Conservation (phyloP, 2,797 vertebrate species). For the Falco naumanni region DNA sequence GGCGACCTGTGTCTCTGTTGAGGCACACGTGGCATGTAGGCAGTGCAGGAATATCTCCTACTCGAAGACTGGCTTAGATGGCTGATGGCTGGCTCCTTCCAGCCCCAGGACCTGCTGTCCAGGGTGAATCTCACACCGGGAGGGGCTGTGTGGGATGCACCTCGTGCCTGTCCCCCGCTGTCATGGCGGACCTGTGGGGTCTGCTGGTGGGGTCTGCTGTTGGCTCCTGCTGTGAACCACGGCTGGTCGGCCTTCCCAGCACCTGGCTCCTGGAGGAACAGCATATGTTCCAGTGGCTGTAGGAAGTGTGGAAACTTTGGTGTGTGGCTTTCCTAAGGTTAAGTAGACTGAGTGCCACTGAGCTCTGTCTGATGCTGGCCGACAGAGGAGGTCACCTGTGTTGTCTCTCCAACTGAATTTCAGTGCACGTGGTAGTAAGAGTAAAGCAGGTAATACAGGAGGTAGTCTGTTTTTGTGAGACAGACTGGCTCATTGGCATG, state of each 20-base stretch:
- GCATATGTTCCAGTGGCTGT: not conserved
- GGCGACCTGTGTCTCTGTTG: accelerated
- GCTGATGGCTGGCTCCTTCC: not conserved
- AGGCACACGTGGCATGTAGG: accelerated
- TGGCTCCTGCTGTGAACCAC: not conserved
- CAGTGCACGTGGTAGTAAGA: not conserved
- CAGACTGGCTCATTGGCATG: not conserved
- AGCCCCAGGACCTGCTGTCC: not conserved
- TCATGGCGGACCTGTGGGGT: accelerated
- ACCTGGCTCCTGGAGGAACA: not conserved
- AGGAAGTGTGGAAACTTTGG: accelerated
- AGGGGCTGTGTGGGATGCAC: not conserved
- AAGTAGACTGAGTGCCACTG: not conserved
- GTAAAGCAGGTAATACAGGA: not conserved
- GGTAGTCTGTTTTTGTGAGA: not conserved
- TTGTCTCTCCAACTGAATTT: not conserved
- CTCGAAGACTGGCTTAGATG: not conserved
- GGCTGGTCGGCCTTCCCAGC: not conserved
- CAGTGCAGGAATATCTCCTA: not conserved
- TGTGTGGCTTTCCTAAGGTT: not conserved
- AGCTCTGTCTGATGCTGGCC: accelerated
- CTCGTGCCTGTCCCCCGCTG: not conserved
- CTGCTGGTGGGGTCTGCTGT: not conserved
- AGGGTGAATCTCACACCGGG: not conserved
- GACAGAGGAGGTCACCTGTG: accelerated